Base-by-base conservation (phyloP, 2,113 vertebrate species). In the Paralichthys olivaceus region DNA sequence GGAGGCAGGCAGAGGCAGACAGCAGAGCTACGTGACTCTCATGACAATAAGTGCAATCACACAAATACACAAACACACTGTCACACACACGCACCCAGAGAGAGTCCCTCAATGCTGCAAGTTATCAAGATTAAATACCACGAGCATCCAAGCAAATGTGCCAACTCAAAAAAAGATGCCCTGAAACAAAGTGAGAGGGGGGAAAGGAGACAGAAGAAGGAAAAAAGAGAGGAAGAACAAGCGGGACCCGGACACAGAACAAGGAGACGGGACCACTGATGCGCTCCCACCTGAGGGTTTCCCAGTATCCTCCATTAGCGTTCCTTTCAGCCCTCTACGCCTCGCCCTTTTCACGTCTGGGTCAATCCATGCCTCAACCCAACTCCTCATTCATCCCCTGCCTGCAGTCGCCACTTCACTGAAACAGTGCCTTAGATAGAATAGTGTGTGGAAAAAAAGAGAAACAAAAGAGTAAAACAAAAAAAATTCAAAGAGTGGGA, bases 251-350 rank as follows among this genome's bases (percentile, higher is more conserved):
- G 53, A 73, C 49, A 70, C 37, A 75, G 28, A 64, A 74, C 2
- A 45, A 68, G 72, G 45, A 23, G 57, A 73, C 69, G 65, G 69
- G 54, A 86, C 60, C 20, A 66, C 72, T 75, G 55, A 51, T 40
- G 47, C 77, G 56, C 25, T 72, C 91, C 90, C 90, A 92, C 91
- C 93, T 93, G 90, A 87, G 68, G 75, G 69, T 83, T 87, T 86
- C 77, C 83, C 85, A 83, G 83, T 77, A 74, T 84, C 56, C 73
- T 91, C 89, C 89, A 91, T 86, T 68, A 55, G 71, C 8, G 67
- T 78, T 87, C 64, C 74, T 80, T n/a, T 75, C 28, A 62, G 71
- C 77, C 71, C 61, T 82, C 75, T 74, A 43, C 69, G 74, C 57
- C 72, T 66, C 34, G 40, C 56, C 71, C 53, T 81, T 65, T 83